Base-by-base conservation (phyloP, 2,113 vertebrate genomes). In the Muntiacus muntjak region DNA sequence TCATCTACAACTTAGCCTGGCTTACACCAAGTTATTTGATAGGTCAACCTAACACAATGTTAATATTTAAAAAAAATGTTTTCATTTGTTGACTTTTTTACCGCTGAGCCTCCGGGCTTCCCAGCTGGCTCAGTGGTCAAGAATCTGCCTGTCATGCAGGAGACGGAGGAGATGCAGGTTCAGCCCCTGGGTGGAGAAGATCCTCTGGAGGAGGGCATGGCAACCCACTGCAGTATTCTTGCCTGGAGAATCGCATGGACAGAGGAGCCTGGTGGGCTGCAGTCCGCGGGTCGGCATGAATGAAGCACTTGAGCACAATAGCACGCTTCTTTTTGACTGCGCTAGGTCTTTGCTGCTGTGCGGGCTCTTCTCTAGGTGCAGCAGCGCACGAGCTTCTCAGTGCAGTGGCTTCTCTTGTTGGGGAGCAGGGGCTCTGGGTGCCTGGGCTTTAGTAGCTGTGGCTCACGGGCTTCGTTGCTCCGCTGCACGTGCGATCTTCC, bases 271-370 rank as follows among this genome's bases (percentile, higher is more conserved):
- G n/a, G 64, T 0, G 67, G 64, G 67, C n/a, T 40, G 19, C 1
- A 5, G 67, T 40, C 67, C 2, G 0, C 0, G 19, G 67, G 67
- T 23, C 5, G 2, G n/a, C 67, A 40, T 12, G n/a, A 71, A 23
- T 36, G n/a, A 36, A 21, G 9, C 0, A 8, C 11, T 1, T 3
- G 9, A 12, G 67, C n/a, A 40, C 67, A 23, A 12, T 0, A 36
- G 67, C 67, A 0, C 12, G 4, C 40, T 43, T 14, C 4, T 23
- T 7, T 43, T 7, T 3, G 36, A 14, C 40, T 26, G 23, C 0
- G 3, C 36, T 14, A 1, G 71, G 71, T 1, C 36, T 43, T 1
- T 14, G 71, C 40, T 26, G 36, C 21, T 7, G 3, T 26, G 36
- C 36, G 4, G 71, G 36, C 12, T 14, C 11, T 26, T 14, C 36